These are phyloP conservation scores for Dipodomys merriami DNA, from an alignment of 2,113 vertebrate species.

Conservation along the genomic window DNA sequence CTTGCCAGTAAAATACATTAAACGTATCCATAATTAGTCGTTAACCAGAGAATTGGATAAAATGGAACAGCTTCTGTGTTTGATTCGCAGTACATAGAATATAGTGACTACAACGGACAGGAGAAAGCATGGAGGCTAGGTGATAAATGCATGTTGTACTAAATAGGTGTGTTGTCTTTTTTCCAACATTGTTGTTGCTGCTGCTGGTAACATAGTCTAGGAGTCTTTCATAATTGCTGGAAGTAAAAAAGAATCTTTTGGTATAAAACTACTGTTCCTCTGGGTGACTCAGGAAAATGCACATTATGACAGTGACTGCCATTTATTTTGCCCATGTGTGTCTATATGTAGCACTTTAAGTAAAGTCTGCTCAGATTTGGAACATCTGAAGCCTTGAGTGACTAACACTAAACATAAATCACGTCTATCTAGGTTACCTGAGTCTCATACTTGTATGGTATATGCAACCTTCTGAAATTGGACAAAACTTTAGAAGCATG, in stretches of 20 bases:
- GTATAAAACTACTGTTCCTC: conserved; percentile 83
- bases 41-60: background rate
- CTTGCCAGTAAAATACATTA: background rate
- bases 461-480: background rate
- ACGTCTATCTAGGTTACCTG: background rate
- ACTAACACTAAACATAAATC: background rate
- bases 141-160: conserved; percentile 79
- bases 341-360: conserved; percentile 77
- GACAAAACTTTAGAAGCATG: background rate
- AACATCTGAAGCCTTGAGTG: conserved; percentile 27
- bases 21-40: background rate
- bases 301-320: conserved; percentile 73
- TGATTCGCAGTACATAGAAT: background rate
- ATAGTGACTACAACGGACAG: background rate
- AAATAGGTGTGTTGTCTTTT: conserved; percentile 81
- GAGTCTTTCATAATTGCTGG: conserved; percentile 83
- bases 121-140: background rate
- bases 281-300: conserved; percentile 64
- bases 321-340: conserved; percentile 80
- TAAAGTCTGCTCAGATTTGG: conserved; percentile 75
- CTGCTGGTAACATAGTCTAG: conserved; percentile 83
- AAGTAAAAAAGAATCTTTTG: conserved; percentile 78
- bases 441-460: background rate
- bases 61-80: background rate
- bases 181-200: conserved; percentile 84